Percentiles rank a stretch among this genome's conserved stretches.
These are phyloP conservation scores for Pterocles burchelli DNA, from an alignment of 2,113 vertebrate species.

Conservation along the genomic window DNA sequence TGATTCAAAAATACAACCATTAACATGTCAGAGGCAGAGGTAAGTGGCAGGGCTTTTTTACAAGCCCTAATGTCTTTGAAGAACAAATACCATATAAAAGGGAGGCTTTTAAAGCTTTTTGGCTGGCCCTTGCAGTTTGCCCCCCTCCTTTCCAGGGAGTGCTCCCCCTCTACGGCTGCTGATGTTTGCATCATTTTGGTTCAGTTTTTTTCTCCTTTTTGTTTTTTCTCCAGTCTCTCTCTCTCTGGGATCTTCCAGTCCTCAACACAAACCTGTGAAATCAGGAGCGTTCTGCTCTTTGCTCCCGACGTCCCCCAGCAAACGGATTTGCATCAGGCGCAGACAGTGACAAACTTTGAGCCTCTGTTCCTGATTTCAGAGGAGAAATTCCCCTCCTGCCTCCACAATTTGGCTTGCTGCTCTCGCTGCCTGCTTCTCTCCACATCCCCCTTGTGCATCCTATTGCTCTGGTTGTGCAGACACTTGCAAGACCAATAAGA, in stretches of 20 bases:
- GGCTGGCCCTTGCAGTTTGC: neutral
- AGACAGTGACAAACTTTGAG: slow-evolving; percentile 22
- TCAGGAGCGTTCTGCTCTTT: neutral
- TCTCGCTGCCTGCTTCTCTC: neutral
- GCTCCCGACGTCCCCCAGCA: neutral
- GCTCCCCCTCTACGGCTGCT: neutral
- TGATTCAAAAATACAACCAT: slow-evolving; percentile 68
- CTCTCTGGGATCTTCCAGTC: neutral
- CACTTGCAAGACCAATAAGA: neutral
- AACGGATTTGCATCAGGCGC: slow-evolving; percentile 20
- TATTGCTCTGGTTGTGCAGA: neutral
- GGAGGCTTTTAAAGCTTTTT: slow-evolving; percentile 13
- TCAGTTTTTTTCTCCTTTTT: neutral
- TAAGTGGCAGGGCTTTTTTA: slow-evolving; percentile 49
- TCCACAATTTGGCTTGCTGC: neutral
- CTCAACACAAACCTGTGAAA: neutral
- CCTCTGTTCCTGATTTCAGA: neutral
- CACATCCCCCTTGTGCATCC: neutral
- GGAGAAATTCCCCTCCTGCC: neutral
- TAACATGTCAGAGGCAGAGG: slow-evolving; percentile 64
- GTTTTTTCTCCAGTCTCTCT: neutral
- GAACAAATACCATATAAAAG: slow-evolving; percentile 37
- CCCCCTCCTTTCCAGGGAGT: neutral
- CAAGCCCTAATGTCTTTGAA: slow-evolving; percentile 49
- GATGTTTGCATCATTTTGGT: neutral